Conservation (phyloP, 1,140 invertebrate species). For the Chironomus striatipennis region DNA sequence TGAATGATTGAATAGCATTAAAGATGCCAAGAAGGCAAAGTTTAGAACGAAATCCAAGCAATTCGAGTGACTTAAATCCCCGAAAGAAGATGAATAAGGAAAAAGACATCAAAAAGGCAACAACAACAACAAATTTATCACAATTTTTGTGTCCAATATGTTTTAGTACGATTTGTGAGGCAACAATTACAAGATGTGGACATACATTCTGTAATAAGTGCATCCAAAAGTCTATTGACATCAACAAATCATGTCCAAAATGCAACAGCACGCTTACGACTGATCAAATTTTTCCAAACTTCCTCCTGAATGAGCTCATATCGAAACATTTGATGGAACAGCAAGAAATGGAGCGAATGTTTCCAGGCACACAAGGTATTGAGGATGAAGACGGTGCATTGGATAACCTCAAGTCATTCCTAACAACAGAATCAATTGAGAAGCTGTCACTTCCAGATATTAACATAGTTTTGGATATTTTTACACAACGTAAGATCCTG, state of each 20-base stretch:
- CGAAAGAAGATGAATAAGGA: background rate
- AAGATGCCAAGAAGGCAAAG: background rate
- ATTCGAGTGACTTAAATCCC: background rate
- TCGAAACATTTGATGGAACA: constrained; percentile 56
- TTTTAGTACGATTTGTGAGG: constrained; percentile 83
- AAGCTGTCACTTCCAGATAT: constrained; percentile 70
- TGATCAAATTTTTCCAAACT: constrained; percentile 80
- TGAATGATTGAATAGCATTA: background rate
- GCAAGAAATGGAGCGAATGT: constrained; percentile 14
- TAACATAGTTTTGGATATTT: constrained; percentile 69
- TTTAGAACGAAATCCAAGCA: constrained; percentile 1
- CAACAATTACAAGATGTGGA: constrained; percentile 86
- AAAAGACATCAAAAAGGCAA: background rate
- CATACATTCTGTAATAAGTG: constrained; percentile 89
- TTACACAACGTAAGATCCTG: constrained; percentile 68
- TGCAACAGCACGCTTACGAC: constrained; percentile 63
- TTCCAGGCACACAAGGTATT: background rate
- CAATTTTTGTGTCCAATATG: constrained; percentile 68
- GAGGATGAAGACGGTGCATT: constrained; percentile 30
- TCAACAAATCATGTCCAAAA: constrained; percentile 76
- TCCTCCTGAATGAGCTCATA: constrained; percentile 75
- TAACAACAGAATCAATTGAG: constrained; percentile 53
- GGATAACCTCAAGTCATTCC: constrained; percentile 53
- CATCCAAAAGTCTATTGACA: constrained; percentile 69
- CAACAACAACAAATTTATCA: background rate